Evolutionary conservation across 2,888 invertebrate species (phyloP), one percentile per base, ranked within the genome.

Genomic region (Drosophila neutralis): DNA sequence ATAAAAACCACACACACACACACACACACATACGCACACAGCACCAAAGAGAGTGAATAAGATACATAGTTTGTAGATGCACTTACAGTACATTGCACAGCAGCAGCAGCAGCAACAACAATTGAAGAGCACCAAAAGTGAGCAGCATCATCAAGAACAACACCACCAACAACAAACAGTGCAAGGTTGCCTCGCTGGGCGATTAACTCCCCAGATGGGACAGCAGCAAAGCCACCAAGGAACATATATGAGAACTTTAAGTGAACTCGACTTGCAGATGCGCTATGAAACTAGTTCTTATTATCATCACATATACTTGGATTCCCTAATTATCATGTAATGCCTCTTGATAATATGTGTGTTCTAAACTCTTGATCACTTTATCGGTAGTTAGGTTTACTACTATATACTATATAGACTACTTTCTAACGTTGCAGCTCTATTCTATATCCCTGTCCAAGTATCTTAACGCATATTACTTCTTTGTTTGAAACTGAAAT

Each of bases 81-180:
- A 87, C 85, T 89, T 87, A 85, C 85, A 89, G 82, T 89, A 89
- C 87, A 89, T 85, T 85, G 85, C 85, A 87, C 85, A 85, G 87
- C 78, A 88, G 79, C 83, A 76, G 21, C 65, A 64, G 54, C 75
- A 72, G 72, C 40, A 40, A 31, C 73, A 58, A 57, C 72, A 70
- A 83, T 68, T 75, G 69, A 69, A 72, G 73, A 83, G 75, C 76
- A 65, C 69, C 78, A 69, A 80, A 86, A 87, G 80, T 85, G 86
- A 82, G 73, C 87, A 71, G 48, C 76, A 76, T 10, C 64, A 79
- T n/a, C 69, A 68, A 6, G 58, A 69, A 11, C 66, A 75, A 38
- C 71, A 72, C 51, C 49, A 65, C 33, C 62, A 60, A 38, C 52
- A 73, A 58, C 42, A 68, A 69, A 5, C 53, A 53, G 21, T 48